Evolutionary conservation across 2,113 vertebrate species (phyloP), one percentile per base, ranked within the genome.

Genomic region (Misgurnus mizolepis): DNA sequence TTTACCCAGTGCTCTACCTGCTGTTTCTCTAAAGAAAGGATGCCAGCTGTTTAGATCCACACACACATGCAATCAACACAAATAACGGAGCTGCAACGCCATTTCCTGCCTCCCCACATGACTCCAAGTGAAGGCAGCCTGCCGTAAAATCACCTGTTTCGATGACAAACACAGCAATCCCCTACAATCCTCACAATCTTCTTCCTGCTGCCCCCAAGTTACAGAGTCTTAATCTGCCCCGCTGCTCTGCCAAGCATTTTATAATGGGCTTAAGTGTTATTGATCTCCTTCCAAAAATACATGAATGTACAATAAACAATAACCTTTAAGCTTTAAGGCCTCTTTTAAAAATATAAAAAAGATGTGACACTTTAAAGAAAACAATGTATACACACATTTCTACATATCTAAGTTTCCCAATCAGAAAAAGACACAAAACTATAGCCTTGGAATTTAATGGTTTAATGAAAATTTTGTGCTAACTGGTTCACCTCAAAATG

Each of bases 111-210:
- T 89, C 89, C 88, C 43, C 87, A 83, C 80, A 88, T 83, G 88
- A 83, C 86, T 89, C 88, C 86, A 88, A 90, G 88, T 87, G 85
- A 89, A 92, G 88, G 88, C 90, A 90, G 89, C 84, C 88, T 88
- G 87, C 89, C 83, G 88, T 88, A 91, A 93, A 92, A 94, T 93
- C 90, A 91, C 91, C 89, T 92, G 91, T 91, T 93, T 92, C 91
- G 88, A 88, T 89, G 90, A 89, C 83, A 88, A 92, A 89, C 89
- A 86, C 87, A 86, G 85, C 85, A 86, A 83, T 76, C 78, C 79
- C 73, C 40, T 41, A 41, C 45, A 87, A 76, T 56, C 69, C 71
- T 27, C 68, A 82, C 83, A 86, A 81, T 83, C 77, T 74, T 10
- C 45, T 47, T 86, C 85, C 81, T 82, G 85, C 85, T 78, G 85